phyloP scores from a whole-genome alignment of 2,888 invertebrate genomes.

The Tethea ocularis region DNA sequence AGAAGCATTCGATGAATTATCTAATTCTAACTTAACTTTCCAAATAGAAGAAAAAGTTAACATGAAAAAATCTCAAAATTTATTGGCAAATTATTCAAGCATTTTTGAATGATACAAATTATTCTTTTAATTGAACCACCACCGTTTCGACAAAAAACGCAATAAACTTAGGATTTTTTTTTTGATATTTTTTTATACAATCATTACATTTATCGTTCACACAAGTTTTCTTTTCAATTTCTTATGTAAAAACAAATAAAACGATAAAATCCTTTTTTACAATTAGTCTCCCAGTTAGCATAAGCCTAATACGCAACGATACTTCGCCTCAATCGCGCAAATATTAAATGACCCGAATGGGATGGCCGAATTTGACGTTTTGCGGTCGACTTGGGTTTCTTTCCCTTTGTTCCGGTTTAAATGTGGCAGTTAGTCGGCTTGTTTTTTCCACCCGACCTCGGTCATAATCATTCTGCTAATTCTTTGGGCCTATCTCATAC shows the following conservation, averaged over 20 bases:
- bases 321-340: conserved; percentile 13
- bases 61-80: no score
- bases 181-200: no score
- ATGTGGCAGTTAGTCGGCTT: conserved; percentile 14
- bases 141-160: no score
- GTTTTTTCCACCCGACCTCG: conserved; percentile 28
- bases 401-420: conserved; percentile 5
- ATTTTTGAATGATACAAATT: no score
- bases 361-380: conserved; percentile 22
- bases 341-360: conserved; percentile 32
- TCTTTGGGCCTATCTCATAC: conserved; percentile 33
- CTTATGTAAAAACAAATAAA: neutral
- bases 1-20: no score
- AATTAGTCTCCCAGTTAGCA: conserved; percentile 5
- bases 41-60: no score
- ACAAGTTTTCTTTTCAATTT: no score
- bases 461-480: conserved; percentile 34
- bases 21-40: no score
- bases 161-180: no score
- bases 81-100: no score
- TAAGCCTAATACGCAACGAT: conserved; percentile 12
- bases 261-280: neutral
- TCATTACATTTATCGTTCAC: no score
- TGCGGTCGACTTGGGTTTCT: neutral
- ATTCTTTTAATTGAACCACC: no score